Evolutionary conservation across 2,797 vertebrate genomes (phyloP).

Genomic region (Notolepis coatsorum): DNA sequence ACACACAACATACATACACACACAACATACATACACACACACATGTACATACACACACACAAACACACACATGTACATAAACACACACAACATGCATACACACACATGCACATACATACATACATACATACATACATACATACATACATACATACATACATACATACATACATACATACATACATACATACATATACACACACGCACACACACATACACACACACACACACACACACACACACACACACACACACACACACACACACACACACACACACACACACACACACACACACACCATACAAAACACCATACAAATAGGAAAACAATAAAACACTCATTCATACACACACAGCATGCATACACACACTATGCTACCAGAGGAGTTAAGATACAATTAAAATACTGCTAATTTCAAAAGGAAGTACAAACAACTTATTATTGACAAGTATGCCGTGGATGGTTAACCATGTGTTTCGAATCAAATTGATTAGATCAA

Average conservation of each 20-base stretch:
- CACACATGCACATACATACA: background rate
- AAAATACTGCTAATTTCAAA: too few relatives aligned
- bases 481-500: too few relatives aligned
- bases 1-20: background rate
- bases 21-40: background rate
- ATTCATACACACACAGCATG: too few relatives aligned
- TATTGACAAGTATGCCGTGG: too few relatives aligned
- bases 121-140: background rate
- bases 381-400: too few relatives aligned
- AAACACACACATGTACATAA: background rate
- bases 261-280: background rate
- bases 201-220: background rate
- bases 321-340: background rate
- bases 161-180: background rate
- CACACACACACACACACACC: too few relatives aligned
- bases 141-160: background rate
- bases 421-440: too few relatives aligned
- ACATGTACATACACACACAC: background rate
- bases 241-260: slow-evolving; percentile 12
- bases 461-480: too few relatives aligned
- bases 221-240: background rate
- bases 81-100: background rate
- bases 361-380: slow-evolving; percentile 4
- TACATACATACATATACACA: too few relatives aligned
- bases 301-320: too few relatives aligned